Conservation (phyloP, 2,113 vertebrate species). For the Bubo scandiacus region DNA sequence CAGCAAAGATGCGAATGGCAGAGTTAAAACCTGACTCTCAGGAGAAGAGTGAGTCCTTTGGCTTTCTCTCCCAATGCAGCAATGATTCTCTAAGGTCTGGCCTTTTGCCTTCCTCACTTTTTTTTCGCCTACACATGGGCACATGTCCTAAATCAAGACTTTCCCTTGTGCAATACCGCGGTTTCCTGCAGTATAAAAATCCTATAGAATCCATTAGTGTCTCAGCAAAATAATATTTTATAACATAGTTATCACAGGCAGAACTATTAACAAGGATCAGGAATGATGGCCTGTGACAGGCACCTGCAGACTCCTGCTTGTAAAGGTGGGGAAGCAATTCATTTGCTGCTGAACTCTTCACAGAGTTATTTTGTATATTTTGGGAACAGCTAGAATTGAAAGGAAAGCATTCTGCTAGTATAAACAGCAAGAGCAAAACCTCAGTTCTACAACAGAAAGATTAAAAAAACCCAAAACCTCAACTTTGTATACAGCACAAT, state of each 20-base stretch:
- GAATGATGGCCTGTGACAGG: not conserved
- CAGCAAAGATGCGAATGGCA: not conserved
- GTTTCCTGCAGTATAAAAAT: not conserved
- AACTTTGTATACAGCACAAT: not conserved
- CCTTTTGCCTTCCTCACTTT: not conserved
- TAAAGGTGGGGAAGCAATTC: not conserved
- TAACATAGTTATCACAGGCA: not conserved
- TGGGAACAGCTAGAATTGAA: not conserved
- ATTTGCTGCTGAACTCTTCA: not conserved
- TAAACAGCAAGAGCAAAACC: not conserved
- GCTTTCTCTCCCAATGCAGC: not conserved
- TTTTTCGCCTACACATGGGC: fast-evolving
- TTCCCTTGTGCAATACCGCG: not conserved
- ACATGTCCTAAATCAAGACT: not conserved
- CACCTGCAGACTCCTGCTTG: not conserved
- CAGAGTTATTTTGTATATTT: not conserved
- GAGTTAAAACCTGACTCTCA: not conserved
- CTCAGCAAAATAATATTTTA: not conserved
- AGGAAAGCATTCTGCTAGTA: not conserved
- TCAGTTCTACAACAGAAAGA: not conserved
- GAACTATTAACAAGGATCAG: not conserved
- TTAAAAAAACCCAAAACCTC: fast-evolving
- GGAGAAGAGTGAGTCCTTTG: not conserved
- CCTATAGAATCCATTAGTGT: not conserved
- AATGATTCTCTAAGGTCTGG: not conserved